Evolutionary conservation across 1,140 invertebrate genomes (phyloP), one percentile per base, ranked within the genome.

Genomic region (Pachypeltis micranthus): DNA sequence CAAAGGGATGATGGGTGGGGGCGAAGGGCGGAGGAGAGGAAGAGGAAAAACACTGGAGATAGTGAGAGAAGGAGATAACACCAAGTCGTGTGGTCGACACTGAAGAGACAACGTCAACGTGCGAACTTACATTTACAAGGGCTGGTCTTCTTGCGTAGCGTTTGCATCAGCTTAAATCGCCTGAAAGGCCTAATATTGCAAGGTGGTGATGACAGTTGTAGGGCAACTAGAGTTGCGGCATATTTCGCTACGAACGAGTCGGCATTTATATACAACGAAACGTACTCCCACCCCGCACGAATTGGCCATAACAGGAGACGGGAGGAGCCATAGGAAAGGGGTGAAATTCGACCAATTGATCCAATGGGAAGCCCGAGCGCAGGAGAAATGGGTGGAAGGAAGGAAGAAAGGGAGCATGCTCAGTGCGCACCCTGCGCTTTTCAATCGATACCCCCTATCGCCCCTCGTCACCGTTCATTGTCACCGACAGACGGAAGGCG

Each of bases 61-160:
- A n/a, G n/a, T n/a, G n/a, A n/a, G n/a, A n/a, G n/a, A n/a, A n/a
- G n/a, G n/a, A n/a, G n/a, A n/a, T n/a, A n/a, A n/a, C n/a, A n/a
- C n/a, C n/a, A n/a, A n/a, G n/a, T n/a, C n/a, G n/a, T n/a, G n/a
- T n/a, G n/a, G n/a, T n/a, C n/a, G n/a, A n/a, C n/a, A n/a, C n/a
- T n/a, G n/a, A n/a, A n/a, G n/a, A n/a, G n/a, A n/a, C n/a, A n/a
- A n/a, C n/a, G n/a, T n/a, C n/a, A n/a, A n/a, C n/a, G n/a, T n/a
- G n/a, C n/a, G n/a, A 56, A 89, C 88, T 89, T 80, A 91, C 88
- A 88, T 83, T 90, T 90, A 77, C 86, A 85, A 72, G 88, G 88
- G 77, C 87, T 90, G 71, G 86, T 89, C 81, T 87, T 90, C 79
- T 90, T 90, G 70, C 88, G 81, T 76, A 91, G 79, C 70, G 87